These are phyloP conservation scores for Canis aureus DNA, from an alignment of 2,113 vertebrate genomes.

Conservation along the genomic window DNA sequence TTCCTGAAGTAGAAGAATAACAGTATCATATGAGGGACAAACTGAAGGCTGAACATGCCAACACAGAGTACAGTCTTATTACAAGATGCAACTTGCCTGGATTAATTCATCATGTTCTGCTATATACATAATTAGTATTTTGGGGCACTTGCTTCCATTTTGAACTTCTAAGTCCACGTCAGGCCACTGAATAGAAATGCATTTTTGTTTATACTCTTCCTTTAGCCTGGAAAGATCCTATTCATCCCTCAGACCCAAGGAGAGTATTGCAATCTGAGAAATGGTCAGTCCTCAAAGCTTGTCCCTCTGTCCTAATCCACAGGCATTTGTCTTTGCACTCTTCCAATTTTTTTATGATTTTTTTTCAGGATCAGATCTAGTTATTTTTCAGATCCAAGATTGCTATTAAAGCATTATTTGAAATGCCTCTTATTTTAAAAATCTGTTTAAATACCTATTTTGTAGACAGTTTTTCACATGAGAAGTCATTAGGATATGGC, in stretches of 20 bases:
- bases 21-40: neutral
- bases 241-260: neutral
- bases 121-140: neutral
- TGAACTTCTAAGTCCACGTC: neutral
- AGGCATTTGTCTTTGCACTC: neutral
- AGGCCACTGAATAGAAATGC: neutral
- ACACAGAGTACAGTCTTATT: neutral
- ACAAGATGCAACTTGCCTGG: neutral
- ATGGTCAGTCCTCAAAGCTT: neutral
- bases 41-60: neutral
- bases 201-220: neutral
- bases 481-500: neutral
- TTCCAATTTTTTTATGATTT: neutral
- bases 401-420: neutral
- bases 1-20: neutral
- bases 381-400: neutral
- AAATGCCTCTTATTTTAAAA: constrained; percentile 6
- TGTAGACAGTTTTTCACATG: neutral
- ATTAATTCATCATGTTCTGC: neutral
- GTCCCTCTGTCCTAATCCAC: neutral
- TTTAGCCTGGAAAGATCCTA: neutral
- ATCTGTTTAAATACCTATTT: neutral
- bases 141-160: neutral
- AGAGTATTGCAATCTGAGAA: neutral
- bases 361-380: neutral